phyloP scores from a whole-genome alignment of 2,797 vertebrate species.

The Holocentrus rufus region DNA sequence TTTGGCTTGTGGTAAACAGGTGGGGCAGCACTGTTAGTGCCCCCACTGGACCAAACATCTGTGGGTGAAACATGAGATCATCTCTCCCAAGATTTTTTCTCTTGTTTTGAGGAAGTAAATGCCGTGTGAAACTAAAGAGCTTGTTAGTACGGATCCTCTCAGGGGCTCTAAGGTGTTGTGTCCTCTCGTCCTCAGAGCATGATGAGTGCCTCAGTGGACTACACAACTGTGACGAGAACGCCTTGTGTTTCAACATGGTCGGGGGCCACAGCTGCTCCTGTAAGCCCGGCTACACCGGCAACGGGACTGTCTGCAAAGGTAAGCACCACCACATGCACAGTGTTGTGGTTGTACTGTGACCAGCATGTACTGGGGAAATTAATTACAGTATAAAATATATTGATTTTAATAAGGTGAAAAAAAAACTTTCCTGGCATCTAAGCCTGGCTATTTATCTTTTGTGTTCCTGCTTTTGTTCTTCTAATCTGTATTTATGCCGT shows the following conservation, averaged over 20 bases:
- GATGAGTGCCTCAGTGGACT: constrained; percentile 93
- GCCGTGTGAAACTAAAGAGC: constrained; percentile 3
- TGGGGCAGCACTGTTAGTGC: no score
- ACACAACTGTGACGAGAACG: constrained; percentile 94
- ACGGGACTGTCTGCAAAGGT: constrained; percentile 96
- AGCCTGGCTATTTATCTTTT: background rate
- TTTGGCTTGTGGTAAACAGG: no score
- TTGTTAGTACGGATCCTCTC: background rate
- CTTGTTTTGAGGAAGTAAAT: background rate
- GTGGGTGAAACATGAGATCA: background rate
- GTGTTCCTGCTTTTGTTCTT: no score
- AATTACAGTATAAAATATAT: background rate
- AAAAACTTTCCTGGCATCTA: background rate
- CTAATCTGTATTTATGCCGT: no score
- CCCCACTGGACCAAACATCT: no score
- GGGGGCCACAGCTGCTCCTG: constrained; percentile 97
- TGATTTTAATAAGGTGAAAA: background rate
- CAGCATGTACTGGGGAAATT: background rate
- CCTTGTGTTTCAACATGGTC: constrained; percentile 96
- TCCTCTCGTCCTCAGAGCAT: constrained; percentile 84
- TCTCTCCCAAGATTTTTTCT: background rate
- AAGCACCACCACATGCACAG: constrained; percentile 20
- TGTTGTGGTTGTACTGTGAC: background rate
- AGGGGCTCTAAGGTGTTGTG: background rate
- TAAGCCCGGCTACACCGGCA: constrained; percentile 93